phyloP scores from a whole-genome alignment of 2,113 vertebrate genomes.

The Lycocorax pyrrhopterus region DNA sequence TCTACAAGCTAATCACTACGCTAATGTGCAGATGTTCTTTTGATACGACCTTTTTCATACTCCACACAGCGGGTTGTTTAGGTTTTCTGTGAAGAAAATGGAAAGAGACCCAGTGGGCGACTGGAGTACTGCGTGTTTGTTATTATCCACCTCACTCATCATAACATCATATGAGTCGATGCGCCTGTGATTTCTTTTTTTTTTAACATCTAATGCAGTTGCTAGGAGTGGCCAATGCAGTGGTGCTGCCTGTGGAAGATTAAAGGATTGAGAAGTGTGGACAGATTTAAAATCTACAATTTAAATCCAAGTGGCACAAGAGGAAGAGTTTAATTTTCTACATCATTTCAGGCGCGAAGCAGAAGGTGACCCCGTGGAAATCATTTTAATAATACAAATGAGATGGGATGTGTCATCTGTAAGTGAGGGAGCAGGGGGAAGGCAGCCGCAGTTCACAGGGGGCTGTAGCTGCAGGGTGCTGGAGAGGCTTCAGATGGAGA shows the following conservation, averaged over 20 bases:
- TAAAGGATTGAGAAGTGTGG: neutral
- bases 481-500: neutral
- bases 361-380: neutral
- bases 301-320: neutral
- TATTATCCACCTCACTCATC: neutral
- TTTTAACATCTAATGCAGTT: neutral
- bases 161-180: neutral
- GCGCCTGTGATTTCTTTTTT: neutral
- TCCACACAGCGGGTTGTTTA: neutral
- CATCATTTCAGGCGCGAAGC: neutral
- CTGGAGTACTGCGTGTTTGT: neutral
- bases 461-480: neutral
- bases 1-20: neutral
- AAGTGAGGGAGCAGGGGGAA: neutral
- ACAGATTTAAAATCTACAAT: neutral
- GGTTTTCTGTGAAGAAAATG: constrained; percentile 20
- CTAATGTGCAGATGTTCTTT: neutral
- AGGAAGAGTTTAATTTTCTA: neutral
- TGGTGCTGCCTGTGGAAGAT: neutral
- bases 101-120: neutral
- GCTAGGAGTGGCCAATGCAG: neutral
- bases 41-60: neutral
- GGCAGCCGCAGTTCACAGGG: neutral
- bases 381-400: neutral
- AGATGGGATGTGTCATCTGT: neutral